These are phyloP conservation scores for Magallana angulata DNA, from an alignment of 1,140 invertebrate genomes.

Conservation along the genomic window DNA sequence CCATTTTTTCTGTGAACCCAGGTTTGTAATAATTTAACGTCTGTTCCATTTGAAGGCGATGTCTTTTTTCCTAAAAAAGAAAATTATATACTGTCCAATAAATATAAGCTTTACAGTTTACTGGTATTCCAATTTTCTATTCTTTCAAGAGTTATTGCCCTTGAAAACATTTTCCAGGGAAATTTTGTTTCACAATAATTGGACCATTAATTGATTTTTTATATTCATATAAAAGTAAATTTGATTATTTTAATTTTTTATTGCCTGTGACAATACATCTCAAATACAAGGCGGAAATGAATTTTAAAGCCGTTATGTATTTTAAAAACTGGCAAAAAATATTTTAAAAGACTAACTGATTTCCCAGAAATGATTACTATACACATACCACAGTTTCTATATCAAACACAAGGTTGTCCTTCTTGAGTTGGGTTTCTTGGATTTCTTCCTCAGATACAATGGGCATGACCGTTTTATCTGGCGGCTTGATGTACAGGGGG, in stretches of 20 bases:
- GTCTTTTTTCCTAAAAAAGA: constrained; percentile 58
- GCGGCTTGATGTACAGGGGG: constrained; percentile 47
- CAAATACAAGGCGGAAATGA: too few species aligned
- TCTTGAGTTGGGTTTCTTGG: constrained; percentile 61
- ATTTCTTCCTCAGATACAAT: constrained; percentile 67
- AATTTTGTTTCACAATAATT: too few species aligned
- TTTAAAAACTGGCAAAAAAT: too few species aligned
- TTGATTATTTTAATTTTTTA: too few species aligned
- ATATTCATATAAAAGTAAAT: too few species aligned
- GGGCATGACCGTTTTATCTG: constrained; percentile 43
- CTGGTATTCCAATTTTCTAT: too few species aligned
- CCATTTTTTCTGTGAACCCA: constrained; percentile 51
- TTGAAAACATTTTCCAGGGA: not conserved
- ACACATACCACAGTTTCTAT: constrained; percentile 72
- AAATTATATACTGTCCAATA: not conserved
- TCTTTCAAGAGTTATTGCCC: not conserved
- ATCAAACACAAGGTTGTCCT: constrained; percentile 69
- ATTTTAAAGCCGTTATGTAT: too few species aligned
- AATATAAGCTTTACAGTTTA: too few species aligned
- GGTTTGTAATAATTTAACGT: constrained; percentile 65
- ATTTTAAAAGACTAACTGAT: too few species aligned
- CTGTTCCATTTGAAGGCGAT: constrained; percentile 60
- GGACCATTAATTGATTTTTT: too few species aligned
- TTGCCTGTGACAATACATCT: too few species aligned
- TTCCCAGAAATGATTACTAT: not conserved